Evolutionary conservation across 1,140 invertebrate genomes (phyloP).

Genomic region (Zophobas atratus): DNA sequence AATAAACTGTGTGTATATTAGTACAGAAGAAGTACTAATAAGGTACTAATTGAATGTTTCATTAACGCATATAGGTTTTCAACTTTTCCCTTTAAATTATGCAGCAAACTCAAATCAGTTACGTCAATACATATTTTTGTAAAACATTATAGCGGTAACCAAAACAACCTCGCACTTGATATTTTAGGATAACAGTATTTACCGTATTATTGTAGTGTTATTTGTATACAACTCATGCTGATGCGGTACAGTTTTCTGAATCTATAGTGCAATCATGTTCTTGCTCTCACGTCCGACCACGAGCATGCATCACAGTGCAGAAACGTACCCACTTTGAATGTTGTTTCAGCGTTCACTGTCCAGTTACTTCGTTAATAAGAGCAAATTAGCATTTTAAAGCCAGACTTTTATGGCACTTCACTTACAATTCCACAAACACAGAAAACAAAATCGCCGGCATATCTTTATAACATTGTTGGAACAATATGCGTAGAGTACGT

Average conservation of each 20-base stretch:
- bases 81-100: too few relatives aligned
- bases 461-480: too few relatives aligned
- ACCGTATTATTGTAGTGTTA: slow-evolving; percentile 6
- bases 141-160: too few relatives aligned
- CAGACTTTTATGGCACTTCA: slow-evolving; percentile 1
- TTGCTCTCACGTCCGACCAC: slow-evolving; percentile 28
- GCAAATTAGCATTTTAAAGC: slow-evolving; percentile 26
- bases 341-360: slow-evolving; percentile 32
- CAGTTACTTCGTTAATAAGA: slow-evolving; percentile 35
- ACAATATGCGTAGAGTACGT: too few relatives aligned
- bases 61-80: too few relatives aligned
- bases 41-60: too few relatives aligned
- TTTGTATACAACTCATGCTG: slow-evolving; percentile 25
- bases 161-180: not conserved
- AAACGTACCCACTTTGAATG: slow-evolving; percentile 24
- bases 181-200: slow-evolving; percentile 18
- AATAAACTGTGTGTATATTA: too few relatives aligned
- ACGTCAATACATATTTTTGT: too few relatives aligned
- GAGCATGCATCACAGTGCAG: slow-evolving; percentile 22
- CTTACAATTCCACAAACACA: slow-evolving; percentile 11
- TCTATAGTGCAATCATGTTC: slow-evolving; percentile 38
- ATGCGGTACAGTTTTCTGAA: slow-evolving; percentile 28
- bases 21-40: too few relatives aligned
- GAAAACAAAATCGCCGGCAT: not conserved
- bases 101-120: too few relatives aligned